These are phyloP conservation scores for Tiliacea citrago DNA, from an alignment of 2,888 invertebrate species.

Conservation along the genomic window DNA sequence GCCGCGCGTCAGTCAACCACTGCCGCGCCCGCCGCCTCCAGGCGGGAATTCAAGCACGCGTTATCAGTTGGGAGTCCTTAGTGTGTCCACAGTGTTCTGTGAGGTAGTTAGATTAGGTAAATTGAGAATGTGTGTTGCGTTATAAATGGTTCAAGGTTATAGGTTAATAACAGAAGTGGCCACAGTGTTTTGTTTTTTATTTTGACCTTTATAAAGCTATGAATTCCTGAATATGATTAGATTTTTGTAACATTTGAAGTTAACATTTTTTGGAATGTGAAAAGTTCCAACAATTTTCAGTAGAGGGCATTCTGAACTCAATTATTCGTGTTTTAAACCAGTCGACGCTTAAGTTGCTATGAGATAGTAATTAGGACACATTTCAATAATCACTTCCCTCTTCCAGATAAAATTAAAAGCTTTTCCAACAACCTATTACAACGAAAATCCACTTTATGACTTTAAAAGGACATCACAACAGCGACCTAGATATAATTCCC, in stretches of 20 bases:
- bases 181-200: not conserved
- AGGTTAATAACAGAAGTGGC: too few species aligned
- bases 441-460: not conserved
- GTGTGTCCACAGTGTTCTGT: not conserved
- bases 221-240: not conserved
- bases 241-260: not conserved
- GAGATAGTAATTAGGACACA: not conserved
- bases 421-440: not conserved
- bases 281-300: not conserved
- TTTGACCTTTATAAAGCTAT: not conserved
- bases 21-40: conserved; percentile 58
- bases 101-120: not conserved
- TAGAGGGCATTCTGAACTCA: not conserved
- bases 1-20: conserved; percentile 60
- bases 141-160: not conserved
- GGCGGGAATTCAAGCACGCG: not conserved
- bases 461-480: conserved; percentile 13
- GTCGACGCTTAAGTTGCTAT: not conserved
- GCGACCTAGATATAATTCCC: conserved; percentile 38
- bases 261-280: too few species aligned
- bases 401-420: not conserved
- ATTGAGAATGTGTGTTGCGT: not conserved
- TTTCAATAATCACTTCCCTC: not conserved
- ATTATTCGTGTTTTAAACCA: not conserved
- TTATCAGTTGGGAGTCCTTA: conserved; percentile 34